Evolutionary conservation across 2,113 vertebrate genomes (phyloP).

Genomic region (Pampusana beccarii): DNA sequence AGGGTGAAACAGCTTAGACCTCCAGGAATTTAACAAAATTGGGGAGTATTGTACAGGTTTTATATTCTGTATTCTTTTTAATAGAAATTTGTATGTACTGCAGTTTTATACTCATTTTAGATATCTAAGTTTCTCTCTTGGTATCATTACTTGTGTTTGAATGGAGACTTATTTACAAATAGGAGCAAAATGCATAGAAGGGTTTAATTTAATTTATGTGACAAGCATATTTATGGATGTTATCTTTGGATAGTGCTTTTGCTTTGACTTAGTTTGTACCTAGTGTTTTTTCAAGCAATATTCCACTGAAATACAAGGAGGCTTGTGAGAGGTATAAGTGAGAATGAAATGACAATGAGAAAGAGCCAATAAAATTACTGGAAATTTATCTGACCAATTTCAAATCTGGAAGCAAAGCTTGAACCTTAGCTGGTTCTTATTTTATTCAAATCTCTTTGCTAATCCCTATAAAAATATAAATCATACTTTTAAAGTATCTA

Average conservation of each 20-base stretch:
- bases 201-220: background rate
- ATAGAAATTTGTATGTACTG: background rate
- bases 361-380: background rate
- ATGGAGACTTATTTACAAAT: background rate
- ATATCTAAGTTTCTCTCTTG: background rate
- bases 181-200: background rate
- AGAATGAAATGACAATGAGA: background rate
- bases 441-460: background rate
- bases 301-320: background rate
- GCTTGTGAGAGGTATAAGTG: background rate
- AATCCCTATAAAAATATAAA: background rate
- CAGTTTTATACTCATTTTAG: background rate
- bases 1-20: background rate
- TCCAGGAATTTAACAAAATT: background rate
- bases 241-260: background rate
- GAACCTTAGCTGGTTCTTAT: background rate
- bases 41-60: background rate
- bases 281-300: background rate
- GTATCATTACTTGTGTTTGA: background rate
- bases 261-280: background rate
- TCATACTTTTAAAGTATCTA: background rate
- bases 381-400: background rate
- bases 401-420: background rate
- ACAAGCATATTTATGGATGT: background rate
- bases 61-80: background rate